Conservation (phyloP, 2,113 vertebrate species). For the Anguilla japonica region DNA sequence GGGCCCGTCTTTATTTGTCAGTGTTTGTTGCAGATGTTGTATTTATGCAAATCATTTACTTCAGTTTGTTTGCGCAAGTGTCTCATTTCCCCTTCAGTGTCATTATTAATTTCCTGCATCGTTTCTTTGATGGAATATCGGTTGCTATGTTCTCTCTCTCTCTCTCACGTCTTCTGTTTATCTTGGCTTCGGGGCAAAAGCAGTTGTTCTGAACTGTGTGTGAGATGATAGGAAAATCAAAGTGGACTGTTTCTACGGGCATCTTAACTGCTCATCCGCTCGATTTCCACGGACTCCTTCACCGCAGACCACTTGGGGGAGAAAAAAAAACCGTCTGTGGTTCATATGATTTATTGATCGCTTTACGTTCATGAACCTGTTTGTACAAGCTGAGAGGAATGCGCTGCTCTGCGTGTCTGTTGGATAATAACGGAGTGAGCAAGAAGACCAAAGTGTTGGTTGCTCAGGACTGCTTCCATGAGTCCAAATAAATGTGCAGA, state of each 20-base stretch:
- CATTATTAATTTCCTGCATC: constrained; percentile 67
- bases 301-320: background rate
- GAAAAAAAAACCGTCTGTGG: background rate
- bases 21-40: constrained; percentile 65
- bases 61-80: constrained; percentile 68
- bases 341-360: constrained; percentile 16
- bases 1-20: constrained; percentile 47
- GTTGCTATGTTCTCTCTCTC: constrained; percentile 55
- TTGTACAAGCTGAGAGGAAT: background rate
- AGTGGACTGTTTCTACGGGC: background rate
- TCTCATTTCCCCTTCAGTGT: constrained; percentile 67
- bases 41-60: constrained; percentile 66
- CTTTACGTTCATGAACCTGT: background rate
- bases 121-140: constrained; percentile 66
- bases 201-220: background rate
- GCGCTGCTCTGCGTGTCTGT: background rate
- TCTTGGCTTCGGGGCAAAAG: background rate
- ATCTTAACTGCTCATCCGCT: background rate
- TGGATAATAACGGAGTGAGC: background rate
- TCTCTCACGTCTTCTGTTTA: constrained; percentile 31
- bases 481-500: background rate
- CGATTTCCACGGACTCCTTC: background rate
- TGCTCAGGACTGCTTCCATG: background rate
- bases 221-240: constrained; percentile 21
- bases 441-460: background rate